These are phyloP conservation scores for Crypturellus undulatus DNA, from an alignment of 2,113 vertebrate genomes.

Conservation along the genomic window DNA sequence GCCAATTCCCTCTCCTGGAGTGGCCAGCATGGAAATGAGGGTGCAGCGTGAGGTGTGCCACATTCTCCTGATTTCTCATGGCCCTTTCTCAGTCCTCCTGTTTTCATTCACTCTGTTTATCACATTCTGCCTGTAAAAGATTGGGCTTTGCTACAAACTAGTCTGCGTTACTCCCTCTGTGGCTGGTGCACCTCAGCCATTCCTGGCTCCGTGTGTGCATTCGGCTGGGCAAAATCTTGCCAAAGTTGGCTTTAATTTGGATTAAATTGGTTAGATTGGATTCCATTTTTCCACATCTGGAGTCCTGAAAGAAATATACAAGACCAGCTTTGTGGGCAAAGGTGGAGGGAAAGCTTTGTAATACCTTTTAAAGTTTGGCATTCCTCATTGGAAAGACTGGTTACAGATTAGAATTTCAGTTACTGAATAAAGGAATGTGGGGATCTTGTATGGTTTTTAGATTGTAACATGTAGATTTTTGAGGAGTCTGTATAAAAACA, in stretches of 20 bases:
- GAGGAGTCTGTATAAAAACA: background rate
- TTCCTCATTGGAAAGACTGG: background rate
- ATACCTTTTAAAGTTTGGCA: background rate
- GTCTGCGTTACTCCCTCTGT: background rate
- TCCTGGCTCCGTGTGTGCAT: too few species aligned
- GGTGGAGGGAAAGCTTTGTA: background rate
- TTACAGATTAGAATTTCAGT: background rate
- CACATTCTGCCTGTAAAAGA: background rate
- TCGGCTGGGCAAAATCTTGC: background rate
- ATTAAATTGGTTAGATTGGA: background rate
- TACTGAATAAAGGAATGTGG: background rate
- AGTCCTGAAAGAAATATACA: background rate
- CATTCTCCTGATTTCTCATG: background rate
- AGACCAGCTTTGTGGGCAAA: background rate
- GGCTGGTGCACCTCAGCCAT: too few species aligned
- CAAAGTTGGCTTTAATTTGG: background rate
- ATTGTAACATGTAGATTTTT: background rate
- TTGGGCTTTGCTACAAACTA: background rate
- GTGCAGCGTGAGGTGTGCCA: background rate
- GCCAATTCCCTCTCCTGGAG: background rate
- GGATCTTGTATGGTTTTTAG: background rate
- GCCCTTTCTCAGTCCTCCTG: background rate
- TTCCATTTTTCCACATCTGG: background rate
- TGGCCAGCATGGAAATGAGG: background rate
- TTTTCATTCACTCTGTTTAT: background rate